Evolutionary conservation across 2,888 invertebrate species (phyloP).

Genomic region (Agrochola lychnidis): DNA sequence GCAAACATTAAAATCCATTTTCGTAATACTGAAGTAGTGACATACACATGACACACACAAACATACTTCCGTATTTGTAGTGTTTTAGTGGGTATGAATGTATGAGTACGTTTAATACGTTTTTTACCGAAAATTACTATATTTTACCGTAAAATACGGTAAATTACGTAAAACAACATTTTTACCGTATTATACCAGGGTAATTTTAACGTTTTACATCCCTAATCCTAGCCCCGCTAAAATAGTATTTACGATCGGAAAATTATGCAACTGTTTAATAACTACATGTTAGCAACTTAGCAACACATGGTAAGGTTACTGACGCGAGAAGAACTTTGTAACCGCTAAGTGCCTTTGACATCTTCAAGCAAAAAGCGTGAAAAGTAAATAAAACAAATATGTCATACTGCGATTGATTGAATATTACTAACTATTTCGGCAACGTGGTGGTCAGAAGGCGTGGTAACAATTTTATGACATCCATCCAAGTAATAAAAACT

Average conservation of each 20-base stretch:
- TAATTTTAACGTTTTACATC: too few species aligned
- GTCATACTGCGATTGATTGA: slow-evolving; percentile 1
- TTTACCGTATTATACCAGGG: too few species aligned
- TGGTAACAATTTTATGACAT: slow-evolving; percentile 3
- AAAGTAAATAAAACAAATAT: slow-evolving; percentile 7
- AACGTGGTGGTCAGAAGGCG: slow-evolving; percentile 3
- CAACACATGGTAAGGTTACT: background rate
- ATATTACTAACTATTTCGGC: slow-evolving; percentile 5
- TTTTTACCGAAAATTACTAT: too few species aligned
- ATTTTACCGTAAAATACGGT: too few species aligned
- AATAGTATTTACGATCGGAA: background rate
- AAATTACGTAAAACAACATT: too few species aligned
- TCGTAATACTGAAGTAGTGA: too few species aligned
- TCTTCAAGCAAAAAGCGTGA: slow-evolving; percentile 13
- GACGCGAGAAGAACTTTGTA: background rate
- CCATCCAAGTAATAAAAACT: slow-evolving; percentile 12
- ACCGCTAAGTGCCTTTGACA: slow-evolving; percentile 14
- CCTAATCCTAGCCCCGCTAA: too few species aligned
- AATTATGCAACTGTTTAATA: background rate
- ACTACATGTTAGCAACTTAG: background rate
- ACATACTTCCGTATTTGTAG: too few species aligned
- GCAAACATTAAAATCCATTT: too few species aligned
- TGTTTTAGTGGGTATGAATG: too few species aligned
- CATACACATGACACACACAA: too few species aligned
- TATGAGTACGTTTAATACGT: too few species aligned